A percentile compares a stretch with the other conserved stretches of the same genome.
Conservation (phyloP, 2,888 invertebrate species). For the Nymphalis polychloros region DNA sequence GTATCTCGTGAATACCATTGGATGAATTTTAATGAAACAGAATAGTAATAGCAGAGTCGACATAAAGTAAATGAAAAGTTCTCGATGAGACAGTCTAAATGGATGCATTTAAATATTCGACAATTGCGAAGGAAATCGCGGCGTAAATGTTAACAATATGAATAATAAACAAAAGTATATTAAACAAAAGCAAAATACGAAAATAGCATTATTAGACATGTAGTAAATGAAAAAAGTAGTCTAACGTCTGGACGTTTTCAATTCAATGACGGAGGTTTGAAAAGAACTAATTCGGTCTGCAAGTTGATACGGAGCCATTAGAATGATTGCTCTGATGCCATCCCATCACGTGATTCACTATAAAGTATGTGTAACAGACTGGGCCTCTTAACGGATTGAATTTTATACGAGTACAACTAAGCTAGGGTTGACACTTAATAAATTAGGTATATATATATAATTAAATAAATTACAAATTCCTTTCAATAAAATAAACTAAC, state of each 20-base stretch:
- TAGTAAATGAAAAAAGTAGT: constrained; percentile 34
- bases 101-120: too few species aligned
- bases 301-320: constrained; percentile 70
- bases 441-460: background rate
- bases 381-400: constrained; percentile 75
- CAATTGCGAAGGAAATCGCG: background rate
- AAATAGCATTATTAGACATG: constrained; percentile 18
- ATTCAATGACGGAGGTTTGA: constrained; percentile 71
- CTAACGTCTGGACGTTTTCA: constrained; percentile 65
- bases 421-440: constrained; percentile 26
- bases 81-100: too few species aligned
- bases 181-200: constrained; percentile 1
- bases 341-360: constrained; percentile 59
- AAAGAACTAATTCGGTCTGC: constrained; percentile 74
- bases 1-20: too few species aligned
- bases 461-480: background rate
- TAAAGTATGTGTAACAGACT: constrained; percentile 47
- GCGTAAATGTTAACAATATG: background rate
- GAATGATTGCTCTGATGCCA: constrained; percentile 76
- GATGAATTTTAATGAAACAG: too few species aligned
- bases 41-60: too few species aligned
- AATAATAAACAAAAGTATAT: background rate
- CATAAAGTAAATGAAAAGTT: too few species aligned
- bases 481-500: too few species aligned
- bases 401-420: constrained; percentile 50